Percentiles rank a stretch among this genome's conserved stretches.
Evolutionary conservation across 2,797 vertebrate species (phyloP).

Genomic region (Oryzias dopingdopingensis): DNA sequence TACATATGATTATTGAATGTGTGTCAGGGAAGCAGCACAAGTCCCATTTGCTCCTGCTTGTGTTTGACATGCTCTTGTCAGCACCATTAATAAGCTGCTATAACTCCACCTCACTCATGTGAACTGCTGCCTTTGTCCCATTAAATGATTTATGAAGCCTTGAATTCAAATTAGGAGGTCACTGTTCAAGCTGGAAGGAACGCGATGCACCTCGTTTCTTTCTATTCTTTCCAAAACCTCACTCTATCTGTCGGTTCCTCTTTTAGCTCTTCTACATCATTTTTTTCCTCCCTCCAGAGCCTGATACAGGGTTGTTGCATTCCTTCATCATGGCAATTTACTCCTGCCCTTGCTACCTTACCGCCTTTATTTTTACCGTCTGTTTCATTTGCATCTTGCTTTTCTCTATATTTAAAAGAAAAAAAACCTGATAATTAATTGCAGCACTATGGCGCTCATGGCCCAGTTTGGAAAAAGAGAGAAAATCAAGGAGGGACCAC

Average conservation of each 20-base stretch:
- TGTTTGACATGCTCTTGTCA: slow-evolving; percentile 65
- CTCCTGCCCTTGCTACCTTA: slow-evolving; percentile 4
- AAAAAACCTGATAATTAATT: slow-evolving; percentile 67
- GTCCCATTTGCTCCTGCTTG: slow-evolving; percentile 35
- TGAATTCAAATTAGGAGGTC: slow-evolving; percentile 51
- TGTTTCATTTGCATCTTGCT: slow-evolving; percentile 26
- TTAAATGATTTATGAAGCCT: slow-evolving; percentile 51
- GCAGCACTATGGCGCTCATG: slow-evolving; percentile 66
- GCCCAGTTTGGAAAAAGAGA: slow-evolving; percentile 61
- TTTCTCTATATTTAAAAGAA: slow-evolving; percentile 4
- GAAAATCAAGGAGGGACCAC: slow-evolving; percentile 44
- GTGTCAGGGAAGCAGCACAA: slow-evolving; percentile 33
- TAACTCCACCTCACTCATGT: slow-evolving; percentile 40
- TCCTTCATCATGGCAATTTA: slow-evolving; percentile 40
- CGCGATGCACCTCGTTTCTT: slow-evolving; percentile 30
- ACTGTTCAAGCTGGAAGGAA: slow-evolving; percentile 36
- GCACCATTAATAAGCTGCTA: slow-evolving; percentile 53
- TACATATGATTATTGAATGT: slow-evolving; percentile 54
- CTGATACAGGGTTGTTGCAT: slow-evolving; percentile 22
- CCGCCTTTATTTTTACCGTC: slow-evolving; percentile 10
- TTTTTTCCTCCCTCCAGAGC: slow-evolving; percentile 18
- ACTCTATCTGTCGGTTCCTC: slow-evolving; percentile 1
- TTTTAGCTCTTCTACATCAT: slow-evolving; percentile 13
- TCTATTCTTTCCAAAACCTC: slow-evolving; percentile 33
- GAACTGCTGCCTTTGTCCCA: slow-evolving; percentile 36